Base-by-base conservation (phyloP, 2,797 vertebrate genomes). In the Parauchenoglanis ngamensis region DNA sequence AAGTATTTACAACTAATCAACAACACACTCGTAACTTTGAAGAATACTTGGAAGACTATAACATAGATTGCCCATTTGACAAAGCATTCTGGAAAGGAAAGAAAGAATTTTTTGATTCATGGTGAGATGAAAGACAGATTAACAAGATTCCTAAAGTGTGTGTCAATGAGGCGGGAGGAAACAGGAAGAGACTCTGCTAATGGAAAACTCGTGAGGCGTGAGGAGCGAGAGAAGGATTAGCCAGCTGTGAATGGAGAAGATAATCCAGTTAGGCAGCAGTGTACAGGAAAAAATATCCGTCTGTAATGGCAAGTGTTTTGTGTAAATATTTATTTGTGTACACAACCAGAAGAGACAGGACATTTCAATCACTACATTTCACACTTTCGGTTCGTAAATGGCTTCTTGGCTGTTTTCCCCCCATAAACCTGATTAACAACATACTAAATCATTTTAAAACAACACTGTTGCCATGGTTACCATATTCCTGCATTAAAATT, bases 251-350 rank as follows among this genome's bases (percentile, higher is more conserved):
- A 56, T 56, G 28, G 17, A 56, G 15, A n/a, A 52, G 21, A 49
- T 56, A 78, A 56, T 56, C n/a, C 44, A n/a, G 5, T n/a, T 46
- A 46, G 11, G 40, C 8, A 28, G 46, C n/a, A 15, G n/a, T 21
- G 76, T 56, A 35, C 17, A 10, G 52, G n/a, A 7, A 78, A 11
- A 78, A 35, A 54, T 31, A 78, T 78, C 28, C 3, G 49, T 44
- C 31, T 40, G 28, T 49, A 49, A n/a, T 25, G 5, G 25, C 44
- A 78, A 77, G n/a, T 7, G 75, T 13, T 54, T 54, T 7, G 49
- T 54, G 75, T 78, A 78, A 78, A 56, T 78, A n/a, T 75, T 75
- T 75, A 75, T 77, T 1, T 54, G 75, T 17, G 15, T 77, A 54
- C 46, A 77, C 17, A 19, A 31, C 35, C 15, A 8, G 52, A 31